Conservation (phyloP, 2,888 invertebrate genomes). For the Leptopilina myrica region DNA sequence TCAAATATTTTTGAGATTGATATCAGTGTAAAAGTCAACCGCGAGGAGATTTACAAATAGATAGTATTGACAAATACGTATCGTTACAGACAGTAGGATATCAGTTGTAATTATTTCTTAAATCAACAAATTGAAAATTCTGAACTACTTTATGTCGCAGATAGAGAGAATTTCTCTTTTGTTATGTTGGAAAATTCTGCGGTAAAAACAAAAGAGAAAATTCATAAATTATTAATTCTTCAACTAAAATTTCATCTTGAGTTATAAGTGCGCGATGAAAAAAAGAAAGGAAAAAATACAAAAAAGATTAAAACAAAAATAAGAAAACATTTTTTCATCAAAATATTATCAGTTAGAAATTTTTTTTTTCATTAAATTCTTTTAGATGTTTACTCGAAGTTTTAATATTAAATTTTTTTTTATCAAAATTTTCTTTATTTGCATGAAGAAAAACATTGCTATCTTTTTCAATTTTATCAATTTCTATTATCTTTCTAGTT, state of each 20-base stretch:
- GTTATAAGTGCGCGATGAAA: no score
- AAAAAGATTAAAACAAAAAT: no score
- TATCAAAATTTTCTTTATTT: not conserved
- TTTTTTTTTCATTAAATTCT: no score
- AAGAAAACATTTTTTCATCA: no score
- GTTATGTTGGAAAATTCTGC: not conserved
- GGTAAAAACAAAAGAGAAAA: not conserved
- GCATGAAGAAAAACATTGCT: not conserved
- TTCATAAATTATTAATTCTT: no score
- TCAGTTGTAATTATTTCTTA: conserved; percentile 28
- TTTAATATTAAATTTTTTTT: no score
- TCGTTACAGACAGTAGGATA: conserved; percentile 31
- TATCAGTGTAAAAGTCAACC: conserved; percentile 25
- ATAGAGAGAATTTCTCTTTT: not conserved
- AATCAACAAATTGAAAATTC: conserved; percentile 19
- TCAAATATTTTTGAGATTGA: conserved; percentile 9
- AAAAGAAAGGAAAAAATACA: no score
- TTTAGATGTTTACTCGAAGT: no score
- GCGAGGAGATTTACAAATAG: conserved; percentile 37
- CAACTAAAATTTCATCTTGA: no score
- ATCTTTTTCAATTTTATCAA: no score
- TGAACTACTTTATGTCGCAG: not conserved
- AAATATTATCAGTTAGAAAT: no score
- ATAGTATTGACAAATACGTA: conserved; percentile 36
- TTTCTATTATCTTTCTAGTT: no score